Evolutionary conservation across 2,797 vertebrate genomes (phyloP), one percentile per base, ranked within the genome.

Genomic region (Thalassophryne amazonica): DNA sequence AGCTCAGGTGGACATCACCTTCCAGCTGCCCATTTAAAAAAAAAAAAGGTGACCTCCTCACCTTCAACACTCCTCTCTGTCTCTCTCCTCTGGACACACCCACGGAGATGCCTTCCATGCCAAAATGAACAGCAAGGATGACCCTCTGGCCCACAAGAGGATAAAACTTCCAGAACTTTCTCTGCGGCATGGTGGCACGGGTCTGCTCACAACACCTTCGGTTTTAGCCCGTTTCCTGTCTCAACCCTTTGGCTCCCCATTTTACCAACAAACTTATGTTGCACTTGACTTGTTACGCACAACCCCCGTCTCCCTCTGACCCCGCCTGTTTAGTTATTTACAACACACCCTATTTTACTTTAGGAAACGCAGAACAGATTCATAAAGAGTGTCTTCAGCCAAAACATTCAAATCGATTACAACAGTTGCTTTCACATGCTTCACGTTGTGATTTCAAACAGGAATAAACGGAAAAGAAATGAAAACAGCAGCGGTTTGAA

Each of bases 1-100:
- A 81, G 97, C 95, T 71, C 95, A 98, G 15, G 94, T 99, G 78
- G 95, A 97, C 81, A 96, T 99, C 80, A 95, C 96, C 82, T 99
- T 99, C 88, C 95, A 98, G 84, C 88, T 99, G 84, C 96, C 97
- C 49, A 94, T 98, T 86, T 98, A 91, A 93, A 56, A 41, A 15
- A 33, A 31, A 18, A 15, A 17, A 2, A 29, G 15, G 9, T 1
- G 1, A 34, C 33, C 13, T 8, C 55, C 12, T 16, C 16, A 2
- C 8, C 9, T 18, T 1, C 8, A 20, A 11, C 21, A 4, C 15
- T n/a, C 11, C 47, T n/a, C 32, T 11, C 28, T 7, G 7, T 8
- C 27, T 7, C 51, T n/a, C 5, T 0, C 14, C 21, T 13, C 29
- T 4, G 2, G 1, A 14, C 32, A 11, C 33, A 9, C 34, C 12